Base-by-base conservation (phyloP, 1,140 invertebrate genomes). In the Drosophila carrolli region DNA sequence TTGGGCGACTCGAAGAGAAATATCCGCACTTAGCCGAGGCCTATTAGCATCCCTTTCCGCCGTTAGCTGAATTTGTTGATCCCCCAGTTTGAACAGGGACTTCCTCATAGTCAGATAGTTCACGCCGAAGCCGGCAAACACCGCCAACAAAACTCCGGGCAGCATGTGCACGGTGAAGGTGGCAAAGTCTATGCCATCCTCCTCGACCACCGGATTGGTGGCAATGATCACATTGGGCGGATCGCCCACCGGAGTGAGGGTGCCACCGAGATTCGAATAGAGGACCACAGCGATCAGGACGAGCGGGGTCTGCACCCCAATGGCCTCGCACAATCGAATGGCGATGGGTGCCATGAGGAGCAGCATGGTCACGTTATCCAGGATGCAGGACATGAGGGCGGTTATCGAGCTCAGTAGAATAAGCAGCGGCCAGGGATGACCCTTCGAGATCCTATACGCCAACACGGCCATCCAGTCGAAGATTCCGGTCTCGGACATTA, bases 341-440 rank as follows among this genome's bases (percentile, higher is more conserved):
- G 96, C 97, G 0, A 97, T 95, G 0, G 97, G 97, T 14, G 96
- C 96, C 94, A 97, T 96, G 0, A 98, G 93, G 4, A 98, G 91
- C 8, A 97, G 95, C 0, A 97, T 97, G 0, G 97, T 98, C 2
- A 98, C 97, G 91, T 97, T 98, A 91, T 98, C 97, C 35, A 98
- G 90, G 74, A 98, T 95, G 0, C 96, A 96, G 0, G 97, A 97
- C 1, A 97, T 82, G 1, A 97, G 35, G 0, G 95, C 96, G 0
- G 97, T 96, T 75, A 97, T 96, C 1, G 96, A 86, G 84, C 96
- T 97, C 0, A 98, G 92, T 0, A 95, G 94, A 5, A 95, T 96
- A 1, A 98, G 94, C 0, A 98, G 91, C 0, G 96, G 95, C 97
- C 97, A 98, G 3, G 96, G 92, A 89, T 94, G 94, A 11, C 97